Evolutionary conservation across 92 coral and sea anemone genomes (phyloP), one percentile per base, ranked within the genome.

Genomic region (Heliopora coerulea): DNA sequence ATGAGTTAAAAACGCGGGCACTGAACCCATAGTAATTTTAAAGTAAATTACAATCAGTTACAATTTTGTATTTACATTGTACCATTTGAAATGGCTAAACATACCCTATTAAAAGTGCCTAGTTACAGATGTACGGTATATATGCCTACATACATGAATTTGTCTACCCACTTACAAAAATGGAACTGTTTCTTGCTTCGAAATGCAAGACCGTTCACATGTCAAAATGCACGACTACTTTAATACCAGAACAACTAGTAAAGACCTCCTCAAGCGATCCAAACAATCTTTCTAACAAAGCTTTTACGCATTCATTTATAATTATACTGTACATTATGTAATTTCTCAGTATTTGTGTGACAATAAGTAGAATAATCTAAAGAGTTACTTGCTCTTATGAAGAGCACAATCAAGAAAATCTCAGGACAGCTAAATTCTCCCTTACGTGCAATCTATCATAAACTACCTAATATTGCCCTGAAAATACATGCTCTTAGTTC

Each of bases 161-260:
- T 59, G 18, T 62, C 49, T 66, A 24, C 58, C 74, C 59, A 67
- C 74, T 67, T 67, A 1, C 12, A 67, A 67, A 67, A 67, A 27
- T 46, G 74, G 59, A 67, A 67, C 74, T 27, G 26, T 13, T 34
- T 37, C 54, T 63, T 63, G 29, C 41, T 32, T 19, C 9, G 24
- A 61, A 31, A 24, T 61, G 42, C 46, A 61, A 61, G 70, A 63
- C 29, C 33, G 65, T 59, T 59, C 65, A 35, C 65, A 59, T 28
- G 65, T 59, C 33, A 59, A 46, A 46, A 46, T 46, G 15, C 15
- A 46, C 52, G n/a, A 46, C 52, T 46, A 46, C 15, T 15, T 46
- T 46, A 15, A 46, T 46, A 8, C 2, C n/a, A 46, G 52, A 46
- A 46, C n/a, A 46, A n/a, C 52, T 15, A 46, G n/a, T 7, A n/a